Evolutionary conservation across 2,888 invertebrate species (phyloP).

Genomic region (Cyaniris semiargus): DNA sequence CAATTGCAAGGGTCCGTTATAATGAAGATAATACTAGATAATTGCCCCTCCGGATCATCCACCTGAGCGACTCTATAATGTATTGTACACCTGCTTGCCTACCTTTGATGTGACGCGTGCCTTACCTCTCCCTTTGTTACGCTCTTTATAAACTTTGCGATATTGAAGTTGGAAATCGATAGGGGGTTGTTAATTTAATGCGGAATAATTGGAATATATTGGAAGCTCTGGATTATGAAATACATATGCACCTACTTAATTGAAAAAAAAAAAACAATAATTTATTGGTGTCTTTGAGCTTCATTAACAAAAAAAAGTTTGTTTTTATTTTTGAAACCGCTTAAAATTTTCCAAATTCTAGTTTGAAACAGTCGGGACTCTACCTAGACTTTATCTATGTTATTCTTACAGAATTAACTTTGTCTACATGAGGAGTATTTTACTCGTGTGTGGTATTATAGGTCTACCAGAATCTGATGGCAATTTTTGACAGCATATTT

Average conservation of each 20-base stretch:
- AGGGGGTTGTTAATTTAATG: not conserved
- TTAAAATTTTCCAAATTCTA: too few relatives aligned
- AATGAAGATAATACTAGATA: constrained; percentile 60
- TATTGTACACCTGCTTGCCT: constrained; percentile 61
- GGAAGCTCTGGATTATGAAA: not conserved
- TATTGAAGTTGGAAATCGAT: not conserved
- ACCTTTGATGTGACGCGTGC: constrained; percentile 67
- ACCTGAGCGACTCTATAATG: constrained; percentile 61
- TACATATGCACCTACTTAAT: not conserved
- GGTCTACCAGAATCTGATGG: too few relatives aligned
- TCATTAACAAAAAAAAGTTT: too few relatives aligned
- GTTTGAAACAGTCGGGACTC: too few relatives aligned
- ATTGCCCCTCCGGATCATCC: constrained; percentile 72
- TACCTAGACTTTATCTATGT: too few relatives aligned
- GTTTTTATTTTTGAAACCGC: too few relatives aligned
- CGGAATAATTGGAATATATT: not conserved
- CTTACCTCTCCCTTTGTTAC: constrained; percentile 47
- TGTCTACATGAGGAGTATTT: too few relatives aligned
- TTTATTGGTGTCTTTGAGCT: too few relatives aligned
- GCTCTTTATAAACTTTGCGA: constrained; percentile 25
- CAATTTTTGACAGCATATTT: too few relatives aligned
- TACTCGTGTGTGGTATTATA: too few relatives aligned
- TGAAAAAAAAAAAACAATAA: not conserved
- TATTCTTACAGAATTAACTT: too few relatives aligned
- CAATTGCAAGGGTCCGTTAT: constrained; percentile 37